Base-by-base conservation (phyloP, 2,888 invertebrate species). In the Gryllus longicercus region DNA sequence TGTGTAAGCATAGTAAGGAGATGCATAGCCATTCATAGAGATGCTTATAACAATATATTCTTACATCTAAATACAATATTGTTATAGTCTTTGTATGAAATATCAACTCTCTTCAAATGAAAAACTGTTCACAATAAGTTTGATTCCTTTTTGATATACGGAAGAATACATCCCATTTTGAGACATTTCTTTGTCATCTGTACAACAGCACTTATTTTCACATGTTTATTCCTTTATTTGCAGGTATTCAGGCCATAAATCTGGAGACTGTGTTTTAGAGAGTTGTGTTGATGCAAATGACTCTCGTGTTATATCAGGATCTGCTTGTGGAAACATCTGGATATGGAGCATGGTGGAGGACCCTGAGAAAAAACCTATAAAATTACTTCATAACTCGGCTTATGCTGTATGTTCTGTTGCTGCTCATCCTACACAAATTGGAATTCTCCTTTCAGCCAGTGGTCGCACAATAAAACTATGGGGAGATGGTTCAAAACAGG, bases 301-400 rank as follows among this genome's bases (percentile, higher is more conserved):
- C 86, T 93, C 93, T 77, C 93, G 93, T 84, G 92, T 99, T 76
- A 88, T 98, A 75, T 95, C 96, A 25, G 99, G 99, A 0, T 97
- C 98, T 0, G 94, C 94, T 18, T 93, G 94, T 82, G 98, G 98
- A 0, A 90, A 91, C 83, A 88, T 97, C 11, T 95, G 94, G 88
- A 91, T 93, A 84, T 99, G 97, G 96, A 96, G 98, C 88, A 89
- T 99, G 76, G 91, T 98, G 5, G 93, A 93, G 82, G n/a, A 18
- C 5, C 63, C 63, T 63, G 92, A 92, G 10, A 90, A 91, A 84
- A 88, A 94, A 2, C 85, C 86, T 88, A 77, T 85, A 87, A 84
- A 84, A 74, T 51, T 83, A 11, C n/a, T 79, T 5, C 83, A 83
- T 74, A 81, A 82, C 18, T 23, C 21, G 88, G 51, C 82, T 83